Conservation (phyloP, 2,113 vertebrate genomes). For the Kobus ellipsiprymnus region DNA sequence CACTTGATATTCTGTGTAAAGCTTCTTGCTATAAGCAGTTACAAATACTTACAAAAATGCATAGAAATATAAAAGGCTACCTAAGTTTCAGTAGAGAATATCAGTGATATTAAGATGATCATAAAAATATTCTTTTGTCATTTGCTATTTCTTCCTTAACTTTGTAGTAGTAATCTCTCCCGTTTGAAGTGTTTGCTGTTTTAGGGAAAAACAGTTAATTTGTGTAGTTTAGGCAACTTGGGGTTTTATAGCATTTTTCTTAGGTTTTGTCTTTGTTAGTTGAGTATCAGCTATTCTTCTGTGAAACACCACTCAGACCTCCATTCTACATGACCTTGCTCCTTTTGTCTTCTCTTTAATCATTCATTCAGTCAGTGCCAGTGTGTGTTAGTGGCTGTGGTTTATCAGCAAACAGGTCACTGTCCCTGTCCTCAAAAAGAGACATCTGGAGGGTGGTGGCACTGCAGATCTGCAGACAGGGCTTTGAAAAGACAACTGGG, state of each 20-base stretch:
- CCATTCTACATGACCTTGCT: background rate
- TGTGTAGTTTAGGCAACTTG: background rate
- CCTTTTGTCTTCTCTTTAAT: background rate
- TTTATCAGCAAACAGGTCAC: background rate
- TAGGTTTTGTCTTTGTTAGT: background rate
- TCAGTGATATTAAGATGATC: background rate
- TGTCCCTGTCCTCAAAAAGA: background rate
- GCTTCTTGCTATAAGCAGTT: background rate
- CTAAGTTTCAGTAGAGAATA: background rate
- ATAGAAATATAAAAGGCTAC: background rate
- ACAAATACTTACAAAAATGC: background rate
- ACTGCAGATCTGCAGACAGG: background rate
- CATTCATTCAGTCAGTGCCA: background rate
- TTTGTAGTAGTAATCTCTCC: background rate
- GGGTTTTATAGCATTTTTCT: background rate
- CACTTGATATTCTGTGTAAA: background rate
- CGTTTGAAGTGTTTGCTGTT: background rate
- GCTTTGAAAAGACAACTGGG: background rate
- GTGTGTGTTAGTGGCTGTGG: background rate
- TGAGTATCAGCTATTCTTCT: background rate
- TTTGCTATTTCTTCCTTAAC: background rate
- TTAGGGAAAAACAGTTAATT: background rate
- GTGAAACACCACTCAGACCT: background rate
- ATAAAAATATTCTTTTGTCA: background rate
- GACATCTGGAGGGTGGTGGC: background rate